A percentile compares a stretch with the other conserved stretches of the same genome.
These are phyloP conservation scores for Thaumetopoea pityocampa DNA, from an alignment of 1,140 invertebrate genomes.

Conservation along the genomic window DNA sequence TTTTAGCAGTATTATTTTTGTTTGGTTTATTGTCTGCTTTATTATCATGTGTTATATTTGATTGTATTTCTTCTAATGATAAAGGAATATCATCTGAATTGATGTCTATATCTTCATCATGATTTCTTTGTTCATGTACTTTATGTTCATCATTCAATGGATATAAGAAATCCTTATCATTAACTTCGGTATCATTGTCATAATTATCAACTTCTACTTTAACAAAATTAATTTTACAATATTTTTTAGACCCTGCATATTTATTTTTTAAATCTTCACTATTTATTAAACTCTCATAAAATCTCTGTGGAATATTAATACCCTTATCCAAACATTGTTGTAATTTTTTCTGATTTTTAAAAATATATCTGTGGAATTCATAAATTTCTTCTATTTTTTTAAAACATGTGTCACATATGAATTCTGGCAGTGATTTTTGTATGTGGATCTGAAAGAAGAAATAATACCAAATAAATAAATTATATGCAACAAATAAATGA, in stretches of 20 bases:
- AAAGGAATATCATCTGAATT: too few species aligned
- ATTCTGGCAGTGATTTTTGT: slow-evolving; percentile 21
- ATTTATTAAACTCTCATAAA: neutral
- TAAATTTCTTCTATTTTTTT: slow-evolving; percentile 30
- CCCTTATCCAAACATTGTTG: slow-evolving; percentile 18
- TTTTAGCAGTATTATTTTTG: neutral
- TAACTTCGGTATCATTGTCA: neutral
- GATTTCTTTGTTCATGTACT: neutral
- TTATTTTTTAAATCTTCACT: slow-evolving; percentile 8
- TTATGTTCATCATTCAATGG: neutral
- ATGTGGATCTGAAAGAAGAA: slow-evolving; percentile 29
- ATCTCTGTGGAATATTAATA: neutral
- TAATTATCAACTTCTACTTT: slow-evolving; percentile 7
- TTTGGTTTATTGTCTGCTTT: slow-evolving; percentile 1
- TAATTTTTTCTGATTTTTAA: slow-evolving; percentile 31
- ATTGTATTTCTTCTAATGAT: too few species aligned
- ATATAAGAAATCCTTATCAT: too few species aligned
- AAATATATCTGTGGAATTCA: slow-evolving; percentile 27
- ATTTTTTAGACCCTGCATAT: slow-evolving; percentile 7
- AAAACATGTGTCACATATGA: slow-evolving; percentile 31
- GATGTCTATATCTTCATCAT: slow-evolving; percentile 1
- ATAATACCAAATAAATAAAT: too few species aligned
- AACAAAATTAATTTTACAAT: neutral
- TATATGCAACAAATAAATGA: too few species aligned
- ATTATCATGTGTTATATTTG: neutral